Evolutionary conservation across 2,113 vertebrate species (phyloP), one percentile per base, ranked within the genome.

Genomic region (Chaenogobius annularis): DNA sequence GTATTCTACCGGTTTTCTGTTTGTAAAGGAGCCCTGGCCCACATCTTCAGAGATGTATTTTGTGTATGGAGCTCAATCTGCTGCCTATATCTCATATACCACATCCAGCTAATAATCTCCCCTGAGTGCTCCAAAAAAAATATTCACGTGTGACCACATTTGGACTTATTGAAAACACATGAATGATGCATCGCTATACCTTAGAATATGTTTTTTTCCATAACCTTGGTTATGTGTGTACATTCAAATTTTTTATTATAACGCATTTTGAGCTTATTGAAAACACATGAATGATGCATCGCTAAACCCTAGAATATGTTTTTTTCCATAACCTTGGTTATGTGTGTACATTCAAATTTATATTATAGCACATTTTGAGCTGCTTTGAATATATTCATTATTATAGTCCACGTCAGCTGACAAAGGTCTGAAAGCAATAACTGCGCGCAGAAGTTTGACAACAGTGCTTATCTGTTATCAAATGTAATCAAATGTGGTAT

Each of bases 21-120:
- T 80, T 55, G 70, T 78, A 72, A 67, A 84, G 83, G 81, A 87
- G 69, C 68, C 76, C 74, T 73, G 65, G 70, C 64, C 50, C 72
- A 75, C 67, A 69, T 72, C 87, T 74, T 76, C 23, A 79, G 84
- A 79, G 86, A n/a, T n/a, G n/a, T n/a, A 82, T 65, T 48, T 62
- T 75, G 80, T 47, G 35, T 46, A 43, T 66, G 73, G 75, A 48
- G 73, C 47, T 48, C 15, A 48, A 15, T 17, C 47, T 5, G 14
- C 5, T 48, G 47, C 14, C 17, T 19, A n/a, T 52, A 1, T 52
- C 6, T 10, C 17, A 52, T 48, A 48, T 17, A 17, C 47, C 14
- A 48, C 46, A 1, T 3, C 44, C 47, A 5, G 1, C 17, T n/a
- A 9, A 52, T 19, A 52, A n/a, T 6, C 50, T 52, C 17, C 17